These are phyloP conservation scores for Carabus problematicus DNA, from an alignment of 2,888 invertebrate species.

Conservation along the genomic window DNA sequence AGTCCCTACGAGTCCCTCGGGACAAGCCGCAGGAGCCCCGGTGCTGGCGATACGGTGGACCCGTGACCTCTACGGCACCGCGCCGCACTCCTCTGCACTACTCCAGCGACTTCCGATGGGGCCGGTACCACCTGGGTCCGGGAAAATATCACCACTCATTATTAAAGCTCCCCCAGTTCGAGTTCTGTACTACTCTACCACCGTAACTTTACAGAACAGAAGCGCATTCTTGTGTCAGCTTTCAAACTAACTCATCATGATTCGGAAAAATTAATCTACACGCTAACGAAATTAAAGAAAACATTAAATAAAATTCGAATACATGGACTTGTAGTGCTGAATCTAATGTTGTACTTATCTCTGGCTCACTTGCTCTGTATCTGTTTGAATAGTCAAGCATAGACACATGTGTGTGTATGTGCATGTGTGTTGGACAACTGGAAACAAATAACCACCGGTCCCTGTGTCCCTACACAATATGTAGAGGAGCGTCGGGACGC, in stretches of 20 bases:
- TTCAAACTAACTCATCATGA: no score
- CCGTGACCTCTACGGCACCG: slow-evolving; percentile 47
- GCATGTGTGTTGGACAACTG: slow-evolving; percentile 37
- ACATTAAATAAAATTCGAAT: no score
- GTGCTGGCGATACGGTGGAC: slow-evolving; percentile 49
- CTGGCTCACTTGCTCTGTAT: no score
- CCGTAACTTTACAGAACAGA: no score
- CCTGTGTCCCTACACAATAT: slow-evolving; percentile 59
- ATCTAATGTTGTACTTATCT: no score
- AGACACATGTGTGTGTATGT: slow-evolving; percentile 3
- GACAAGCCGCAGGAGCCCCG: slow-evolving; percentile 35
- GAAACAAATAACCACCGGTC: slow-evolving; percentile 56
- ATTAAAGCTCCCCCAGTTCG: slow-evolving; percentile 16
- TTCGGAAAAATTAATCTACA: no score
- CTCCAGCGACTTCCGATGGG: slow-evolving; percentile 47
- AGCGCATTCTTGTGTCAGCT: no score
- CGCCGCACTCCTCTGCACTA: slow-evolving; percentile 49
- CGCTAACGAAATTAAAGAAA: no score
- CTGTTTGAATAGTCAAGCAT: no score
- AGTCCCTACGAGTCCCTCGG: slow-evolving; percentile 55
- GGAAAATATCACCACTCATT: slow-evolving; percentile 42
- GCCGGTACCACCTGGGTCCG: slow-evolving; percentile 54
- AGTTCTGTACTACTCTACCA: background rate
- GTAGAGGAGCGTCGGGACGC: slow-evolving; percentile 45
- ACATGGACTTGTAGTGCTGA: no score